Evolutionary conservation across 2,797 vertebrate genomes (phyloP), one percentile per base, ranked within the genome.

Genomic region (Poecilia picta): DNA sequence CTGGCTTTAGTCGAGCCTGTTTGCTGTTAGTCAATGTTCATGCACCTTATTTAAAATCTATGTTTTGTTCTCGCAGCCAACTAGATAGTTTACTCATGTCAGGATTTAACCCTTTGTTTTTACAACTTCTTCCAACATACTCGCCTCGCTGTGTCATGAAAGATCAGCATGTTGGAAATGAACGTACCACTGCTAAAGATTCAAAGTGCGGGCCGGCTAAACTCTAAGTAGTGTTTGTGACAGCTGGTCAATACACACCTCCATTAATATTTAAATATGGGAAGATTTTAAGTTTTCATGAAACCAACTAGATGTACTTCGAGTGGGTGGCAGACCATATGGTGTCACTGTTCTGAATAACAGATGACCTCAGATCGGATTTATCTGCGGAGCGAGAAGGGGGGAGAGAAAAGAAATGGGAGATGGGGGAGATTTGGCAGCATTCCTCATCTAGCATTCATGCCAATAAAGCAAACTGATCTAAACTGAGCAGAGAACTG

Each of bases 341-440:
- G 93, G 90, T 92, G 91, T 92, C 91, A 91, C 89, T 87, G 89
- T 90, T 93, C 89, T 93, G 89, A 93, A 93, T 93, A 94, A 91
- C 92, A 91, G 86, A 94, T 91, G 88, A 93, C 93, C 91, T 91
- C 88, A 90, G 93, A 93, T 94, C 89, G 88, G 93, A 94, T 94
- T 94, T 91, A 89, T 92, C 89, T 78, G 70, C 85, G 85, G 53
- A 89, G 77, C 13, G 6, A 46, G 81, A 88, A 89, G 83, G 86
- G 20, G 73, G 79, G 74, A 80, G 81, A 77, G 74, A 84, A 81
- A 77, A 82, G 82, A 88, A 71, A 82, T 87, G 80, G 81, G 84
- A 81, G 83, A 87, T 76, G 53, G 75, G 78, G 83, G 76, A 76
- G 77, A 81, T 87, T 89, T 92, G 90, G 91, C 92, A 91, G 77